A percentile compares a stretch with the other conserved stretches of the same genome.
These are phyloP conservation scores for Plebejus anna DNA, from an alignment of 2,888 invertebrate genomes.

Conservation along the genomic window DNA sequence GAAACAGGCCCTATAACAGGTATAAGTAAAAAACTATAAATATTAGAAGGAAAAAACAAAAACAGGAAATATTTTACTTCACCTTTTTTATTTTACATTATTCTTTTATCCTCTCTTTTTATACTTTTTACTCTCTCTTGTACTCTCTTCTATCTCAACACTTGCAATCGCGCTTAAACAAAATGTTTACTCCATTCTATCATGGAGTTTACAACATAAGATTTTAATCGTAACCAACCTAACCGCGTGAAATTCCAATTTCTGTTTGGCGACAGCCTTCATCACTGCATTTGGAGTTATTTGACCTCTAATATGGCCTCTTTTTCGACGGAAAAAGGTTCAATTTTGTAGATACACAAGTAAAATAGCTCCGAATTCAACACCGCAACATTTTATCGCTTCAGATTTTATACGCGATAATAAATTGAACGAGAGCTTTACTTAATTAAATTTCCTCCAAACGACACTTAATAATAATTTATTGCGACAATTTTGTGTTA, in stretches of 20 bases:
- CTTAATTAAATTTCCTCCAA: conserved; percentile 46
- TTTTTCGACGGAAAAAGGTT: neutral
- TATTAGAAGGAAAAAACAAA: too few relatives aligned
- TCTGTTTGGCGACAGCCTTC: neutral
- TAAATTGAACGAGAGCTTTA: conserved; percentile 41
- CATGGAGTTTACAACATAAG: neutral
- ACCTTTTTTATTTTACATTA: too few relatives aligned
- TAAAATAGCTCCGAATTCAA: neutral
- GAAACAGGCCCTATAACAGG: too few relatives aligned
- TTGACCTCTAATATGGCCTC: neutral
- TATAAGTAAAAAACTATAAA: too few relatives aligned
- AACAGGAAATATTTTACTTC: too few relatives aligned
- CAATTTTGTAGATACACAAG: neutral
- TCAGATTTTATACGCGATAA: conserved; percentile 42
- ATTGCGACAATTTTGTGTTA: conserved; percentile 17
- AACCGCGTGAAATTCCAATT: conserved; percentile 8
- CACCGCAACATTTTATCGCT: conserved; percentile 37
- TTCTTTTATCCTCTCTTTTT: too few relatives aligned
- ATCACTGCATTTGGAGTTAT: neutral
- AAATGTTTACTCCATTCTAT: neutral
- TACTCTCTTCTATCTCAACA: too few relatives aligned
- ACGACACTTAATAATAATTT: conserved; percentile 32
- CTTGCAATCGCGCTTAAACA: neutral
- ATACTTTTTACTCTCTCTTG: too few relatives aligned
- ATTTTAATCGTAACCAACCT: neutral